A percentile compares a stretch with the other conserved stretches of the same genome.
These are phyloP conservation scores for Achroia grisella DNA, from an alignment of 1,140 invertebrate genomes.

Conservation along the genomic window DNA sequence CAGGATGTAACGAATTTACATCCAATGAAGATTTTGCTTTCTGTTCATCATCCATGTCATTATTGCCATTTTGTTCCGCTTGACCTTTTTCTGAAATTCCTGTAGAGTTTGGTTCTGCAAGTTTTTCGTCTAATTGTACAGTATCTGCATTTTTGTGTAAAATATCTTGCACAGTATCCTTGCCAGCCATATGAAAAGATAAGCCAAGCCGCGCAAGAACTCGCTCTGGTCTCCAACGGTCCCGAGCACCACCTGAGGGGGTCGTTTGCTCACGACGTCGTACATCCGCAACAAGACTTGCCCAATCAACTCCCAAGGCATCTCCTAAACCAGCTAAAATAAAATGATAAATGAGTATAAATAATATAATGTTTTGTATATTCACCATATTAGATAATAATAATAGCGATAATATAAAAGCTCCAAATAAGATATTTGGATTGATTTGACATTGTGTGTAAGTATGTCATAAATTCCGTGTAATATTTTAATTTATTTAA, in stretches of 20 bases:
- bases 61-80: conserved; percentile 23
- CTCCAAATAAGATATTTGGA: too few relatives aligned
- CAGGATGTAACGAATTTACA: conserved; percentile 68
- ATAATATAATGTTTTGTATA: too few relatives aligned
- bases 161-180: conserved; percentile 77
- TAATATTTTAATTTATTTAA: too few relatives aligned
- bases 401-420: too few relatives aligned
- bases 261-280: conserved; percentile 73
- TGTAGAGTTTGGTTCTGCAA: neutral
- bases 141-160: conserved; percentile 70
- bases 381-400: too few relatives aligned
- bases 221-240: conserved; percentile 84
- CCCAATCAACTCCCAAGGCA: conserved; percentile 94
- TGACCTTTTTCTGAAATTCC: conserved; percentile 9
- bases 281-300: conserved; percentile 87
- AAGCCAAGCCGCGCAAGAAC: conserved; percentile 83
- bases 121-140: conserved; percentile 12
- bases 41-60: conserved; percentile 20
- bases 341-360: too few relatives aligned
- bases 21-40: conserved; percentile 22
- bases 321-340: conserved; percentile 83
- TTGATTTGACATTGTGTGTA: too few relatives aligned
- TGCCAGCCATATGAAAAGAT: conserved; percentile 80
- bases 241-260: conserved; percentile 76
- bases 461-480: too few relatives aligned